phyloP scores from a whole-genome alignment of 92 coral and sea anemone genomes.

The Epizoanthus scotinus region DNA sequence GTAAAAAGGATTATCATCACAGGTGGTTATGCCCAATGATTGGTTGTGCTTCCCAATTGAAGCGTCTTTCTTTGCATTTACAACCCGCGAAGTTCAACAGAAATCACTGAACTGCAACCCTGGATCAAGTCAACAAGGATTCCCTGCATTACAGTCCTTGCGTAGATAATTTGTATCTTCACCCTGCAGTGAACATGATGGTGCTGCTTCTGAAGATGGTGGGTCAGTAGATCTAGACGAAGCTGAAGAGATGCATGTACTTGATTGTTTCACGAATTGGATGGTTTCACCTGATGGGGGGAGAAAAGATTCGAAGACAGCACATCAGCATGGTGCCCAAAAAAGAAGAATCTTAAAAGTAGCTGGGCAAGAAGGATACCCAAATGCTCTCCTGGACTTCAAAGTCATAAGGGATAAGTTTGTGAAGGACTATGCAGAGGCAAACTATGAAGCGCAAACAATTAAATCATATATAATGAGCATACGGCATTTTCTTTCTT shows the following conservation, averaged over 20 bases:
- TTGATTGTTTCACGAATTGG: constrained; percentile 40
- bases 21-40: constrained; percentile 24
- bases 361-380: constrained; percentile 29
- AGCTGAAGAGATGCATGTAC: background rate
- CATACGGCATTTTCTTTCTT: too few species aligned
- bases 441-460: constrained; percentile 54
- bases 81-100: constrained; percentile 5
- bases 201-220: background rate
- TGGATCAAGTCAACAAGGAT: constrained; percentile 5
- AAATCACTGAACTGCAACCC: background rate
- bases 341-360: constrained; percentile 31
- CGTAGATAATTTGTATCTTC: background rate
- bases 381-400: constrained; percentile 49
- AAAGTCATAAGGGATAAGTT: constrained; percentile 52
- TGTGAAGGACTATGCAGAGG: constrained; percentile 47
- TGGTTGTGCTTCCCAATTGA: constrained; percentile 18
- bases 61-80: constrained; percentile 22
- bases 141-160: background rate
- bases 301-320: constrained; percentile 60
- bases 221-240: background rate
- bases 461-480: constrained; percentile 74
- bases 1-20: constrained; percentile 17
- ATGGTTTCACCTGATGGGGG: constrained; percentile 70
- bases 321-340: constrained; percentile 58
- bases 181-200: background rate